Evolutionary conservation across 2,113 vertebrate genomes (phyloP).

Genomic region (Rhea pennata): DNA sequence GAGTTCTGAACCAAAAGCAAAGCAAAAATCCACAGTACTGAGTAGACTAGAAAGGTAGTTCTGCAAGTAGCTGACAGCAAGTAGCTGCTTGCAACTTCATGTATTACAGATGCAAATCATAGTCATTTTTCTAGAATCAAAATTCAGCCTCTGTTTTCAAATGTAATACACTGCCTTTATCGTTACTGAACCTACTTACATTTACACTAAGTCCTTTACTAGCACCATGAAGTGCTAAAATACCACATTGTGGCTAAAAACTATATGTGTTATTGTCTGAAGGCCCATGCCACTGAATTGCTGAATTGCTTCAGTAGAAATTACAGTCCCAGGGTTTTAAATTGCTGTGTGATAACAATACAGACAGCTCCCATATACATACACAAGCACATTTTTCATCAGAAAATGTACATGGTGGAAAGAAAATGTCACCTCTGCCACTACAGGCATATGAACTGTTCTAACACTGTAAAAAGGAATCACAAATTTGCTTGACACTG

Average conservation of each 20-base stretch:
- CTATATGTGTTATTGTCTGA: not conserved
- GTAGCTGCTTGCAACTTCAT: not conserved
- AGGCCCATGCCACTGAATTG: not conserved
- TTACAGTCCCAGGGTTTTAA: not conserved
- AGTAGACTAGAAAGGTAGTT: not conserved
- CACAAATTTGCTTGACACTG: not conserved
- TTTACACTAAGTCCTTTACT: not conserved
- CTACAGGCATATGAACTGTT: not conserved
- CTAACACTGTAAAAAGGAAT: not conserved
- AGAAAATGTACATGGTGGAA: not conserved
- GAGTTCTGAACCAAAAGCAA: not conserved
- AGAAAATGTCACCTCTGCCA: not conserved
- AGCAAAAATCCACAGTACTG: not conserved
- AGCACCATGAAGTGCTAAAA: not conserved
- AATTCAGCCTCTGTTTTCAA: not conserved
- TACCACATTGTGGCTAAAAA: not conserved
- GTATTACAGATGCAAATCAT: not conserved
- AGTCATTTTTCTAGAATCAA: not conserved
- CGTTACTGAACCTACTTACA: not conserved
- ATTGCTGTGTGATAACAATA: not conserved
- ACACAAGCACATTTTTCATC: not conserved
- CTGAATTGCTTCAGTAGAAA: fast-evolving
- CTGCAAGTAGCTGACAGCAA: not conserved
- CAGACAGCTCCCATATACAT: not conserved
- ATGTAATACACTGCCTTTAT: not conserved